Conservation (phyloP, 2,888 invertebrate genomes). For the Polymixis lichenea region DNA sequence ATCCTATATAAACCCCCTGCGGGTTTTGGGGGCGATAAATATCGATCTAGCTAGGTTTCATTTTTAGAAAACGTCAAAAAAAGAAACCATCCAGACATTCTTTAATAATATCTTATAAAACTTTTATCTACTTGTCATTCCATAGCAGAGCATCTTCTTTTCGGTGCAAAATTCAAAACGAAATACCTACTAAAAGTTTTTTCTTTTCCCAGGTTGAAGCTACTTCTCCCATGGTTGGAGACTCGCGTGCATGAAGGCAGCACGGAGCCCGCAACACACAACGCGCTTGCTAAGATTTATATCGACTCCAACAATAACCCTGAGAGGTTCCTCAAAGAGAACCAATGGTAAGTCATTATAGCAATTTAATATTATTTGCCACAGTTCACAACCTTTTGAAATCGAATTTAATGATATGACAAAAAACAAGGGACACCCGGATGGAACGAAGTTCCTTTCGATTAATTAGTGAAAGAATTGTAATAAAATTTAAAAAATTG, state of each 20-base stretch:
- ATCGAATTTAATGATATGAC: neutral
- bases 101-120: too few relatives aligned
- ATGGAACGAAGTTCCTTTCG: too few relatives aligned
- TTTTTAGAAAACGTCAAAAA: too few relatives aligned
- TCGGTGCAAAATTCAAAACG: neutral
- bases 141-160: too few relatives aligned
- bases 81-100: too few relatives aligned
- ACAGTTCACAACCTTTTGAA: neutral
- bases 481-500: too few relatives aligned
- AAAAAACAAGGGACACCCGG: neutral
- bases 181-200: neutral
- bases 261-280: slow-evolving; percentile 99
- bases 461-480: too few relatives aligned
- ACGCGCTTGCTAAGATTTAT: slow-evolving; percentile 99
- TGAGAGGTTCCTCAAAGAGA: slow-evolving; percentile 97
- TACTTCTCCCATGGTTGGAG: slow-evolving; percentile 99
- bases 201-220: slow-evolving; percentile 91
- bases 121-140: too few relatives aligned
- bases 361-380: neutral
- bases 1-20: too few relatives aligned
- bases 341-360: slow-evolving; percentile 90
- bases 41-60: too few relatives aligned
- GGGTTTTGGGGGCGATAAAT: too few relatives aligned
- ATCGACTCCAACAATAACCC: slow-evolving; percentile 99
- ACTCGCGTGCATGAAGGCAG: slow-evolving; percentile 99